Conservation (phyloP, 1,140 invertebrate species). For the Aphelenchoides besseyi region DNA sequence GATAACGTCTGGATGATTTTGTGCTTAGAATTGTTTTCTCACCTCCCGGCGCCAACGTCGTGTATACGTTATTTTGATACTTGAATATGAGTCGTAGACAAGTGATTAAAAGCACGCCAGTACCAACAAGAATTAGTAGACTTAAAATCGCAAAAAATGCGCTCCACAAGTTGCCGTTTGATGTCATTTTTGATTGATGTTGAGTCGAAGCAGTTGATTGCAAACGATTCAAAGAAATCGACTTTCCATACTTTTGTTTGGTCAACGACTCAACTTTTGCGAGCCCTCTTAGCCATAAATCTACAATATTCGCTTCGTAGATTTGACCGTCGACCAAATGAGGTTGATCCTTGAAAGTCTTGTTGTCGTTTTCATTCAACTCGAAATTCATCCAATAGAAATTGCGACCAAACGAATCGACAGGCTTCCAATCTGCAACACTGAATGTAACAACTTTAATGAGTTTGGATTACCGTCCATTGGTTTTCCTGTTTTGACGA, state of each 20-base stretch:
- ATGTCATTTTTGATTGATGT: background rate
- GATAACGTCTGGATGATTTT: background rate
- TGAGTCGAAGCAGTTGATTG: background rate
- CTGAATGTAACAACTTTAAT: constrained; percentile 7
- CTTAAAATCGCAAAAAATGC: background rate
- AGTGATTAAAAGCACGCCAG: background rate
- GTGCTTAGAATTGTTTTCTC: background rate
- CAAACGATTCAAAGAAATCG: background rate
- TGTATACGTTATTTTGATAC: background rate
- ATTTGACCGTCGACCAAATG: constrained; percentile 3
- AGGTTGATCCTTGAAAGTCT: background rate
- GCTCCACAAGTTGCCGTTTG: background rate
- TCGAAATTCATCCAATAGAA: constrained; percentile 6
- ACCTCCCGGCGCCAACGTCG: background rate
- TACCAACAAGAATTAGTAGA: background rate
- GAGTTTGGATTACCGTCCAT: background rate
- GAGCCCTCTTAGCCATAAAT: background rate
- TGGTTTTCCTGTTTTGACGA: background rate
- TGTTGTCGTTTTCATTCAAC: background rate
- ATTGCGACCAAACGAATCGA: background rate
- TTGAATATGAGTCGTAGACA: background rate
- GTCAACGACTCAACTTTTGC: background rate
- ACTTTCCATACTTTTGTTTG: background rate
- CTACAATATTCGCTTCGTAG: background rate
- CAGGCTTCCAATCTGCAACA: background rate